Percentiles rank a stretch among this genome's conserved stretches.
Evolutionary conservation across 2,888 invertebrate species (phyloP).

Genomic region (Pheosia tremula): DNA sequence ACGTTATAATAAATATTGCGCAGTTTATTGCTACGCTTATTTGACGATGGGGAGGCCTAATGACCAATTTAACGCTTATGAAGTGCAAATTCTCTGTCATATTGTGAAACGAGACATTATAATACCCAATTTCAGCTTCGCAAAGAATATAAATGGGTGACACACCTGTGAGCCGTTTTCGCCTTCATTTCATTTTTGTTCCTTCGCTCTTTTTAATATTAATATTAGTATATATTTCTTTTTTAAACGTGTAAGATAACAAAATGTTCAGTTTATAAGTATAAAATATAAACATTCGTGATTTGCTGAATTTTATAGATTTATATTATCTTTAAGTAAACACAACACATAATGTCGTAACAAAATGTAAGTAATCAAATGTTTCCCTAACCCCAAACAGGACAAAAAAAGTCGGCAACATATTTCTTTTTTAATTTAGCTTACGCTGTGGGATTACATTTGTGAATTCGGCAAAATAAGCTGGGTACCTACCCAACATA

Average conservation of each 20-base stretch:
- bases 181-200: conserved; percentile 17
- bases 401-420: conserved; percentile 2
- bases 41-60: conserved; percentile 67
- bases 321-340: too few relatives aligned
- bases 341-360: too few relatives aligned
- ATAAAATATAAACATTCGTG: too few relatives aligned
- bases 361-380: conserved; percentile 11
- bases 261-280: too few relatives aligned
- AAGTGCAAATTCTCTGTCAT: conserved; percentile 82
- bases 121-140: conserved; percentile 76
- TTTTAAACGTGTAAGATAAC: too few relatives aligned
- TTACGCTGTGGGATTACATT: conserved; percentile 16
- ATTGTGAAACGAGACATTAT: conserved; percentile 75
- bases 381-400: not conserved
- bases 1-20: conserved; percentile 71
- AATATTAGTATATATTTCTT: too few relatives aligned
- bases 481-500: conserved; percentile 43
- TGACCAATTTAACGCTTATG: conserved; percentile 81
- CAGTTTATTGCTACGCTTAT: conserved; percentile 70
- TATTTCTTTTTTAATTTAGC: conserved; percentile 10
- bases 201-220: too few relatives aligned
- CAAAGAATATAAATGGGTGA: conserved; percentile 75
- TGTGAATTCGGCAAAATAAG: conserved; percentile 56
- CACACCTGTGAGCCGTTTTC: conserved; percentile 54
- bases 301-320: too few relatives aligned